phyloP scores from a whole-genome alignment of 2,888 invertebrate species.

The Pheosia gnoma region DNA sequence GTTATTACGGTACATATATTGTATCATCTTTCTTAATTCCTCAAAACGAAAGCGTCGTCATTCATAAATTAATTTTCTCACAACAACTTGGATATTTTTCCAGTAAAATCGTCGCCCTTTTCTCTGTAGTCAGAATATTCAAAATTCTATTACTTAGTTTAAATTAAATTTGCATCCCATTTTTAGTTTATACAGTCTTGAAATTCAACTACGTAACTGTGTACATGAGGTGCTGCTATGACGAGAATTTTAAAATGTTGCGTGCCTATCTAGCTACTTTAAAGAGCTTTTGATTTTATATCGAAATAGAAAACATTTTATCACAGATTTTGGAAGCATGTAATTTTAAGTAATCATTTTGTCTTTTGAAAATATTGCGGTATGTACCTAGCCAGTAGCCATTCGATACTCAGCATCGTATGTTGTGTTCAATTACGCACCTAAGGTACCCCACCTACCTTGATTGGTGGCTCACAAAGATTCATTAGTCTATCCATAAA shows the following conservation, averaged over 20 bases:
- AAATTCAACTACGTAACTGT: not conserved
- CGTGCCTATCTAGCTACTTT: not conserved
- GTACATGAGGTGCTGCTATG: not conserved
- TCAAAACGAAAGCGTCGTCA: not conserved
- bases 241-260: not conserved
- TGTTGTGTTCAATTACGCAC: too few species aligned
- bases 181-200: not conserved
- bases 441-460: too few species aligned
- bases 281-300: not conserved
- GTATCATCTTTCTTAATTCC: not conserved
- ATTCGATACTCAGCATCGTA: too few species aligned
- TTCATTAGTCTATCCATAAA: too few species aligned
- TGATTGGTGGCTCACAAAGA: too few species aligned
- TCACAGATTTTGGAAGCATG: too few species aligned
- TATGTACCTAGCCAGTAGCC: too few species aligned
- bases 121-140: not conserved
- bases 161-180: slow-evolving; percentile 1
- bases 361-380: too few species aligned
- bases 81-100: not conserved
- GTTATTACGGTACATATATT: not conserved
- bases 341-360: too few species aligned
- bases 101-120: not conserved
- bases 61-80: not conserved
- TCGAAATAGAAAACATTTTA: too few species aligned
- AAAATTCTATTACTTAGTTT: not conserved